Base-by-base conservation (phyloP, 2,888 invertebrate genomes). In the Odiellus spinosus region DNA sequence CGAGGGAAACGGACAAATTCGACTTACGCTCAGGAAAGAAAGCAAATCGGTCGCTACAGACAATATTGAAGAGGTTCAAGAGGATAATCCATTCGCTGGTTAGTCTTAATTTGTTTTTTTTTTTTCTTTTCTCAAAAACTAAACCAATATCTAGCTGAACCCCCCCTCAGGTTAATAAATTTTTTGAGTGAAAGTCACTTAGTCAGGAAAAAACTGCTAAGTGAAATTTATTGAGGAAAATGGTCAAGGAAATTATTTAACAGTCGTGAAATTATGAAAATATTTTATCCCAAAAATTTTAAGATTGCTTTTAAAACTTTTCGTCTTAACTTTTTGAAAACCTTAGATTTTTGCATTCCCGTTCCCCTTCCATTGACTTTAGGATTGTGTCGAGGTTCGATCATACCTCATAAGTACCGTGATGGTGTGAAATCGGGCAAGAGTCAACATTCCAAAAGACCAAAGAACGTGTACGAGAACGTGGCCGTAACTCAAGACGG, bases 1-100 rank as follows among this genome's bases (percentile, higher is more conserved):
- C 32, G 54, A 54, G 41, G 40, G 45, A 11, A 44, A 39, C 8
- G 54, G 54, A 26, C 46, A 53, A 45, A 42, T 50, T 15, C 15
- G 44, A 14, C 45, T 53, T 17, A 49, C 50, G n/a, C 44, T 51
- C 11, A 36, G 49, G 2, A 51, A 46, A 35, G 50, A 50, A 20
- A 50, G 85, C 64, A 72, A 74, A 62, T 83, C 83, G 63, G 80
- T 81, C 55, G 80, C 80, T 56, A 79, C 80, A 5, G 85, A 85
- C 67, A 80, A 80, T 49, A 57, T 60, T 36, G 60, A 60, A 49
- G 60, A 60, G 45, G 53, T 59, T 18, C 49, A 53, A 26, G 79
- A 82, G 51, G 86, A 87, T 64, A 77, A 80, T 53, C 85, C 86
- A 53, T 86, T 85, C 70, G 85, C 85, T 68, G 85, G 85, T 84